A percentile compares a stretch with the other conserved stretches of the same genome.
phyloP scores from a whole-genome alignment of 2,113 vertebrate species.

The Nothoprocta pentlandii region DNA sequence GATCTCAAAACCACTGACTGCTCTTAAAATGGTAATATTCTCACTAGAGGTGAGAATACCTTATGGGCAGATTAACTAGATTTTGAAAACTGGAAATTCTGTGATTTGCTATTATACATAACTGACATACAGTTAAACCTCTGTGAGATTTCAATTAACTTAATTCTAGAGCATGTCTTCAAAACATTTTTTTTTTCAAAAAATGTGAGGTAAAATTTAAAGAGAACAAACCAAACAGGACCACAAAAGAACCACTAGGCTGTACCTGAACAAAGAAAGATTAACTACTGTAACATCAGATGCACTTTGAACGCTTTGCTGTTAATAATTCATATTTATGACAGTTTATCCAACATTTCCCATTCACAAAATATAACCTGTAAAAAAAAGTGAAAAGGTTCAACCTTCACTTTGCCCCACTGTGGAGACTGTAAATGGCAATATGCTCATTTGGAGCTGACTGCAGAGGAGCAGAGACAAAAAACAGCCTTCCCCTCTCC shows the following conservation, averaged over 20 bases:
- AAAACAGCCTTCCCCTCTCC: background rate
- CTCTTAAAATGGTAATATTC: background rate
- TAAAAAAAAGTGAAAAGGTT: background rate
- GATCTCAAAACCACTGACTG: slow-evolving; percentile 28
- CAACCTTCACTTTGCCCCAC: background rate
- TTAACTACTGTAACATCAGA: background rate
- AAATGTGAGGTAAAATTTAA: background rate
- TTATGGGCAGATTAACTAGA: background rate
- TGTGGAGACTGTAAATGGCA: background rate
- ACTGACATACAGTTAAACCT: background rate
- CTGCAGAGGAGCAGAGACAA: background rate
- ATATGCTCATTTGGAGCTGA: background rate
- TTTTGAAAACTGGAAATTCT: background rate
- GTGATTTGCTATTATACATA: background rate
- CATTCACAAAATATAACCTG: background rate
- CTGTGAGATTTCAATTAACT: background rate
- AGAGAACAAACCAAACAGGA: background rate
- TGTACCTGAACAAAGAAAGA: background rate
- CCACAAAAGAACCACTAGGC: background rate
- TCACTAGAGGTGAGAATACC: background rate
- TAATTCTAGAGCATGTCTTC: background rate
- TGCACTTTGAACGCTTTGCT: background rate
- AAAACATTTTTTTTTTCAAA: background rate
- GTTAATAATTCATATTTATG: rapidly evolving
- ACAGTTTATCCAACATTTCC: background rate